Conservation (phyloP, 2,888 invertebrate species). For the Acanthosepion lycidas region DNA sequence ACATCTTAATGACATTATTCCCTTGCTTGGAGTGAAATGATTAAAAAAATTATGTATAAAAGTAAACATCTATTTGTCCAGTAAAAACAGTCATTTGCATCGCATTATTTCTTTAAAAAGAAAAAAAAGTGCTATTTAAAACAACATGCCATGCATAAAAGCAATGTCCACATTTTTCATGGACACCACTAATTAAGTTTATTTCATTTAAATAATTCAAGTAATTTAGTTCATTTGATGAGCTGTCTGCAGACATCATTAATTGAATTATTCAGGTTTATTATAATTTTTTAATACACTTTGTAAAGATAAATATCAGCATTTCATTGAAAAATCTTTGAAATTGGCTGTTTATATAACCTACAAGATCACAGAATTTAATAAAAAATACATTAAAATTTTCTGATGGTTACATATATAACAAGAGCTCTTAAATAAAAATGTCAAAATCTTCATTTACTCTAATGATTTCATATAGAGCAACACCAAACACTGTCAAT, state of each 20-base stretch:
- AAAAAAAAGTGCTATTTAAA: neutral
- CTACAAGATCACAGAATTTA: neutral
- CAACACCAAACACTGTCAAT: no score
- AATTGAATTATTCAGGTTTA: neutral
- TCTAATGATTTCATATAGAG: no score
- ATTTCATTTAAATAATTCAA: conserved; percentile 10
- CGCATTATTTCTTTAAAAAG: neutral
- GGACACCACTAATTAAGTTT: neutral
- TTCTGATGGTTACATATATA: neutral
- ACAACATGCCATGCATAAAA: neutral
- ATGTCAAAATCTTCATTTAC: no score
- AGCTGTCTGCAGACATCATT: neutral
- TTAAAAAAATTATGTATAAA: neutral
- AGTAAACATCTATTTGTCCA: neutral
- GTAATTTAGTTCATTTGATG: neutral
- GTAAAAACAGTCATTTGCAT: neutral
- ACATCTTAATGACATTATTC: no score
- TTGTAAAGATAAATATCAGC: neutral
- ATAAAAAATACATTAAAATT: neutral
- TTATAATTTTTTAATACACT: neutral
- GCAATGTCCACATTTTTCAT: neutral
- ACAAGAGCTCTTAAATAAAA: no score
- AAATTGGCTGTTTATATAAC: neutral
- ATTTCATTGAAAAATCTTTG: neutral
- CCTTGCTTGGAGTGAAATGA: no score